Conservation (phyloP, 2,113 vertebrate species). For the Aplodontia rufa region DNA sequence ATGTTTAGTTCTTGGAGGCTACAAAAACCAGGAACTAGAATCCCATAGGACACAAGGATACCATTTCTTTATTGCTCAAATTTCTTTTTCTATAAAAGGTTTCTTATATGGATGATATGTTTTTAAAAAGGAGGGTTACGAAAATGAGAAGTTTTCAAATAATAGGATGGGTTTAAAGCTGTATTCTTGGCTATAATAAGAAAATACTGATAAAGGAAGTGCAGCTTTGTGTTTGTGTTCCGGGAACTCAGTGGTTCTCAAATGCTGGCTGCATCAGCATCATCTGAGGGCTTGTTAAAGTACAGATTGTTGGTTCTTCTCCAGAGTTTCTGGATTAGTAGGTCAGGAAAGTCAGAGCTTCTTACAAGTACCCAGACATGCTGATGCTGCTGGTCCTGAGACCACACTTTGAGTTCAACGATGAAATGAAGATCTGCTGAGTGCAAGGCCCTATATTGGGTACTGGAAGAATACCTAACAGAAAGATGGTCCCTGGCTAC, state of each 20-base stretch:
- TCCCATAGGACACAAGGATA: neutral
- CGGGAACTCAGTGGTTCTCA: neutral
- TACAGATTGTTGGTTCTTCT: neutral
- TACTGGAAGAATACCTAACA: neutral
- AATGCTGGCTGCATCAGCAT: neutral
- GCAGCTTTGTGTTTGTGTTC: slow-evolving; percentile 1
- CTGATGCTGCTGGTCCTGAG: neutral
- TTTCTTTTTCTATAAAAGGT: neutral
- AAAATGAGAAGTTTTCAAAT: slow-evolving; percentile 25
- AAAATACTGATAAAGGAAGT: neutral
- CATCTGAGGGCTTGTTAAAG: neutral
- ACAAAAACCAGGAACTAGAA: neutral
- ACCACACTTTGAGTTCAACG: neutral
- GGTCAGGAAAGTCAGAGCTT: neutral
- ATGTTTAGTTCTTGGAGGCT: neutral
- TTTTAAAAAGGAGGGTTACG: neutral
- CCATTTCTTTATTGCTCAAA: neutral
- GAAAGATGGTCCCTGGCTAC: neutral
- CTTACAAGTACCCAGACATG: neutral
- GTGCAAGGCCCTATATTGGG: neutral
- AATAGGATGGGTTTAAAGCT: slow-evolving; percentile 16
- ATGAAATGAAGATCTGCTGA: neutral
- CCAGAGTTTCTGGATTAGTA: neutral
- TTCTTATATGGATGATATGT: neutral
- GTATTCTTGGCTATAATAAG: neutral